Evolutionary conservation across 2,888 invertebrate genomes (phyloP), one percentile per base, ranked within the genome.

Genomic region (Macrophya annulata): DNA sequence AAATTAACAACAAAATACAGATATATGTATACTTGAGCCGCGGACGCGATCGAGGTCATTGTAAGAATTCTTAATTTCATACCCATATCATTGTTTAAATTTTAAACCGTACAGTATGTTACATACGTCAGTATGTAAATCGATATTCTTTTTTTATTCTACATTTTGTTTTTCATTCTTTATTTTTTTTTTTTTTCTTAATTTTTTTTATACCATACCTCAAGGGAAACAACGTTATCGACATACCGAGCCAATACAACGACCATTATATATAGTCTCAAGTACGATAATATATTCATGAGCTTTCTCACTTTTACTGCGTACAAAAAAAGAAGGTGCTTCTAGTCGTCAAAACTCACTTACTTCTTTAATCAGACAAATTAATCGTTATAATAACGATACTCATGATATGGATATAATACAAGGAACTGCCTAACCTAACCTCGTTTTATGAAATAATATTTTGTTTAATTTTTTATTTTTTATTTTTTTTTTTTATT

Each of bases 31-130:
- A 45, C 17, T 21, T 25, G 25, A 45, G 9, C 45, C 45, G 45
- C 45, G 45, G 48, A 74, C 45, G 74, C n/a, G 74, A 74, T 74
- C 74, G 74, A 74, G 74, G 74, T 74, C 74, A 74, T 74, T 25
- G 12, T 74, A 21, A 17, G 45, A 74, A 21, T 12, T 21, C 74
- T n/a, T 45, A 43, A 43, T 45, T 74, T 74, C 21, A 31, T 25
- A 45, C 43, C 5, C 77, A 55, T 55, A 31, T 31, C 31, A 8
- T 31, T 21, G 45, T 72, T 55, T 31, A 17, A 37, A 37, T 15
- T 72, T 55, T 31, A 17, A 37, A 37, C 25, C n/a, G 21, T 74
- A 45, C n/a, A 74, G 9, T 45, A 12, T 21, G 21, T 12, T 43
- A 45, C 12, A 74, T 74, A 21, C 72, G 72, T 45, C 72, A 45